Conservation (phyloP, 2,888 invertebrate species). For the Scrobipalpa costella region DNA sequence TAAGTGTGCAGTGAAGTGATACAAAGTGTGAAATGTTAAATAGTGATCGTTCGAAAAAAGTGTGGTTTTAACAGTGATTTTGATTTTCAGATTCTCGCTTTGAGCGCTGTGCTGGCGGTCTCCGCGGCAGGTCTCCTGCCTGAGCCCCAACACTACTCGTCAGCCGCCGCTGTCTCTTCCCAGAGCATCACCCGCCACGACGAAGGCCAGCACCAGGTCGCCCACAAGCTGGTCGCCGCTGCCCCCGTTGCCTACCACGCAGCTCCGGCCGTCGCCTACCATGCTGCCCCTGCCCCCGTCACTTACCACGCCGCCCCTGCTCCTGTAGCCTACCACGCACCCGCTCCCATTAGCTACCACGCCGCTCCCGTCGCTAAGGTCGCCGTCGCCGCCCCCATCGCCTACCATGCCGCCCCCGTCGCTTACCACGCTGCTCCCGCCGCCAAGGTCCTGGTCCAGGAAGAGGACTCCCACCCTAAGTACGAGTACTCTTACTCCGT, state of each 20-base stretch:
- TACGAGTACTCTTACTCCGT: slow-evolving; percentile 82
- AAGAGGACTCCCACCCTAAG: slow-evolving; percentile 77
- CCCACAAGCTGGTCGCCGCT: slow-evolving; percentile 30
- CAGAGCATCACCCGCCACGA: slow-evolving; percentile 63
- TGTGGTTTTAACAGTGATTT: background rate
- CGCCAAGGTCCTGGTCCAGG: slow-evolving; percentile 50
- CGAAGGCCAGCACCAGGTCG: slow-evolving; percentile 27
- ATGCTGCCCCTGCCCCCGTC: slow-evolving; percentile 38
- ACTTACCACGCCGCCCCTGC: slow-evolving; percentile 44
- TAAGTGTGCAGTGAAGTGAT: slow-evolving; percentile 26
- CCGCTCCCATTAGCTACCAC: slow-evolving; percentile 39
- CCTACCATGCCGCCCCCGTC: slow-evolving; percentile 48
- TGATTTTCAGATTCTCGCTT: slow-evolving; percentile 52
- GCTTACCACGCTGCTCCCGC: slow-evolving; percentile 47
- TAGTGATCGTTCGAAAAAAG: background rate
- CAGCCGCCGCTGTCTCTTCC: slow-evolving; percentile 51
- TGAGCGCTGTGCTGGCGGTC: slow-evolving; percentile 67
- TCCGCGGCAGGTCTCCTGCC: slow-evolving; percentile 52
- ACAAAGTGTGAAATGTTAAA: background rate
- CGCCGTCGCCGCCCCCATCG: slow-evolving; percentile 39
- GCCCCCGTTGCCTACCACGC: slow-evolving; percentile 42
- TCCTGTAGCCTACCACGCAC: slow-evolving; percentile 41
- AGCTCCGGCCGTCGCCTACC: slow-evolving; percentile 36
- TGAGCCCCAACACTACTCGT: slow-evolving; percentile 31
- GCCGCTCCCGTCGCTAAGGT: slow-evolving; percentile 35